A percentile compares a stretch with the other conserved stretches of the same genome.
Conservation (phyloP, 2,888 invertebrate genomes). For the Acanthosepion esculentum region DNA sequence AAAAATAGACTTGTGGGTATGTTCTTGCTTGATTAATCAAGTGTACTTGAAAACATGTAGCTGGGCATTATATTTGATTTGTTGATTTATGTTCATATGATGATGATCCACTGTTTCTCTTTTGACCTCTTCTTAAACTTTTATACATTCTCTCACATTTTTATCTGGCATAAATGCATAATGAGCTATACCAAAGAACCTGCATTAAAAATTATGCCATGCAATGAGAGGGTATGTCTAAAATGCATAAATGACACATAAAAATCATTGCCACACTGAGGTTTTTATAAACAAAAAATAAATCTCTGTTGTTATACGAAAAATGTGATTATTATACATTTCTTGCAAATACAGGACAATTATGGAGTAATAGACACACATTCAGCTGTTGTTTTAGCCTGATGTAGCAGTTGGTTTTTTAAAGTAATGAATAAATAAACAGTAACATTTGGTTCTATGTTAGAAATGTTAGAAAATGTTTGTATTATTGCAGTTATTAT, state of each 20-base stretch:
- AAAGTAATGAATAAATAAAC: not conserved
- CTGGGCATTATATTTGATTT: too few species aligned
- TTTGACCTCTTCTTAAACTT: too few species aligned
- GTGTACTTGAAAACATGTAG: too few species aligned
- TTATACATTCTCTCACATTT: too few species aligned
- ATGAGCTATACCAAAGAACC: too few species aligned
- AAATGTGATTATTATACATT: not conserved
- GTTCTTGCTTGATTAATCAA: too few species aligned
- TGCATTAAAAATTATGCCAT: too few species aligned
- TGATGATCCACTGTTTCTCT: too few species aligned
- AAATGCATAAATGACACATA: not conserved
- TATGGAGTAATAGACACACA: not conserved
- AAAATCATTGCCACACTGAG: not conserved
- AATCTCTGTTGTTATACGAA: not conserved
- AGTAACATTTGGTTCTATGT: not conserved
- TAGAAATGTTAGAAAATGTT: not conserved
- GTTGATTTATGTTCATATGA: too few species aligned
- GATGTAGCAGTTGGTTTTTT: not conserved
- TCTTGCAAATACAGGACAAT: not conserved
- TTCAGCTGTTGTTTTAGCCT: constrained; percentile 17
- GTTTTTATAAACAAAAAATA: not conserved
- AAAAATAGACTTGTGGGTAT: too few species aligned
- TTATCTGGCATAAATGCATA: too few species aligned
- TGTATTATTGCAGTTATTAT: not conserved
- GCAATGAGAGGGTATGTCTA: too few species aligned